Base-by-base conservation (phyloP, 2,797 vertebrate genomes). In the Atherinosoma microstoma region DNA sequence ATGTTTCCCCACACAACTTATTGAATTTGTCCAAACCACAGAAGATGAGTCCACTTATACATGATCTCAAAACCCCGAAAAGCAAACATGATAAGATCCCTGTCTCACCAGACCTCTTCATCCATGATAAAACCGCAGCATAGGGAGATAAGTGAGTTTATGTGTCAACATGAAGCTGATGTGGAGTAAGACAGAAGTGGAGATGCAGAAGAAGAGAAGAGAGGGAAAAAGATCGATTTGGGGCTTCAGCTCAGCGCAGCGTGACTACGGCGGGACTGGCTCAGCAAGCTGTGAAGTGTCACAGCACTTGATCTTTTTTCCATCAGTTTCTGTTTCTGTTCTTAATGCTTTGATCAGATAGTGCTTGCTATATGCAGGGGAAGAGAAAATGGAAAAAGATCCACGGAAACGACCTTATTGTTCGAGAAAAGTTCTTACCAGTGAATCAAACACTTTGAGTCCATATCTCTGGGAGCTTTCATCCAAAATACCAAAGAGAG, bases 401-500 rank as follows among this genome's bases (percentile, higher is more conserved):
- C 22, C 3, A 2, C 0, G 18, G 27, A 32, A 47, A 77, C 18
- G 8, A 64, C 47, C 5, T 1, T 34, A 27, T 53, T 54, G 51
- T 13, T 35, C 1, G 15, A 54, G 16, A 65, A 47, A 40, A 4
- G 1, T 71, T 91, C 97, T 96, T 88, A 99, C 98, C 94, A 99
- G 95, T 70, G 95, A 98, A 84, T 99, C 97, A 83, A 99, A 99
- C 58, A 99, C 98, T 89, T 98, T 98, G 9, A 98, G 97, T 2
- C 97, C 96, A 49, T 97, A 98, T 93, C 96, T 96, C 88, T 98
- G 97, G 57, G 97, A 95, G 83, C 96, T 98, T 93, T 99, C 98
- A 67, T 99, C 98, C 86, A 99, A 94, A 92, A 99, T 99, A 11
- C 98, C 97, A 76, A 99, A 99, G 27, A 99, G 96, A 3, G 98